phyloP scores from a whole-genome alignment of 2,888 invertebrate genomes.

The Andrena praecox region DNA sequence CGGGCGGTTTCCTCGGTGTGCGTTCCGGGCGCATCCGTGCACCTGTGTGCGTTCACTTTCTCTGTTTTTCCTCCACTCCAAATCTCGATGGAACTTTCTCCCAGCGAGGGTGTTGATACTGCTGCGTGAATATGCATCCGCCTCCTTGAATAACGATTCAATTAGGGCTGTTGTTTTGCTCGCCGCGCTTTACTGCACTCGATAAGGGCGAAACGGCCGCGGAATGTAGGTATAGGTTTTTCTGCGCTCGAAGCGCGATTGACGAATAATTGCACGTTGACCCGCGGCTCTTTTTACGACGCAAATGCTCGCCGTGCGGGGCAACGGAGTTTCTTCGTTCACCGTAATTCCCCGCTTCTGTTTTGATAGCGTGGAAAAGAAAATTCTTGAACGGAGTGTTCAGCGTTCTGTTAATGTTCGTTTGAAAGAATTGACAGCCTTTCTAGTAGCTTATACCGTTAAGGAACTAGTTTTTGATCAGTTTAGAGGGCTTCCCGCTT shows the following conservation, averaged over 20 bases:
- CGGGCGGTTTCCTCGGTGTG: background rate
- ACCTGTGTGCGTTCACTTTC: conserved; percentile 39
- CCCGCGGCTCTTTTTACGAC: background rate
- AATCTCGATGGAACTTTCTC: conserved; percentile 22
- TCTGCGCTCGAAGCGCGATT: background rate
- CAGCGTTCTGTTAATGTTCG: background rate
- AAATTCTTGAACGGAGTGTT: background rate
- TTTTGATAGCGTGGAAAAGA: no score
- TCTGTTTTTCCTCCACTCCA: conserved; percentile 28
- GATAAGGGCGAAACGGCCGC: background rate
- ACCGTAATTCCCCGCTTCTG: background rate
- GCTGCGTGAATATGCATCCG: conserved; percentile 44
- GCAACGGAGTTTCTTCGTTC: background rate
- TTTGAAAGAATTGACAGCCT: background rate
- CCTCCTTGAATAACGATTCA: conserved; percentile 52
- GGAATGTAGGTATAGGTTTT: background rate
- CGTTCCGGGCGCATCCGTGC: background rate
- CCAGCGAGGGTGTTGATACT: conserved; percentile 25
- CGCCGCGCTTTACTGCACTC: conserved; percentile 1
- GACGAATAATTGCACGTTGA: conserved; percentile 1
- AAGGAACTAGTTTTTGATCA: no score
- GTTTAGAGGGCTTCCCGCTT: no score
- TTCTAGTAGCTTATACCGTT: no score
- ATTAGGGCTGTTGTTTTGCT: conserved; percentile 44
- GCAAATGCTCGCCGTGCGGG: background rate